Conservation (phyloP, 2,797 vertebrate species). For the Neopelma chrysocephalum region DNA sequence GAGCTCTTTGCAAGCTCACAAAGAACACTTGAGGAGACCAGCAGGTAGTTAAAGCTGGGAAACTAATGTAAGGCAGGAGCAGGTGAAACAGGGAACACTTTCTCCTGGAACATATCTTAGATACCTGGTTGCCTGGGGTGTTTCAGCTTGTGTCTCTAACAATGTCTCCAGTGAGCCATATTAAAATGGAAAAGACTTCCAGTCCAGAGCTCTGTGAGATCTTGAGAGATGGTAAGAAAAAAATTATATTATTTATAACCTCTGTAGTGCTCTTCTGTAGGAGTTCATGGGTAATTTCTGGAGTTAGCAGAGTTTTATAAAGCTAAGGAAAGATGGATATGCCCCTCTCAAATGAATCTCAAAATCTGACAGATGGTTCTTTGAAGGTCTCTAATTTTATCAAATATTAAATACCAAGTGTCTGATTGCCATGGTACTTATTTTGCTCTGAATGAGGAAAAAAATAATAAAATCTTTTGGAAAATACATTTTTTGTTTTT, state of each 20-base stretch:
- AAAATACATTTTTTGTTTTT: neutral
- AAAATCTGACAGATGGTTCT: neutral
- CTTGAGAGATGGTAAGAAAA: neutral
- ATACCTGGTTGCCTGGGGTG: neutral
- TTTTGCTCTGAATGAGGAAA: neutral
- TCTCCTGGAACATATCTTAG: neutral
- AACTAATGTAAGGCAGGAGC: neutral
- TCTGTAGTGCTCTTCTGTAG: neutral
- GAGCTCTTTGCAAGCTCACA: neutral
- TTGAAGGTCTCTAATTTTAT: neutral
- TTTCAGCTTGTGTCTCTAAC: neutral
- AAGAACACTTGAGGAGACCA: neutral
- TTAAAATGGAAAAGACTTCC: neutral
- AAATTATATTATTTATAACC: neutral
- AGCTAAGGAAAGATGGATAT: neutral
- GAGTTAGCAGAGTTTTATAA: neutral
- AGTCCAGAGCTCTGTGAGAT: neutral
- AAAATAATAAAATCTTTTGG: neutral
- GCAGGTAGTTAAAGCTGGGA: neutral
- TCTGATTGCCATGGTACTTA: neutral
- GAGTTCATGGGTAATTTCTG: neutral
- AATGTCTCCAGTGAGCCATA: neutral
- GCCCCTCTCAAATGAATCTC: neutral
- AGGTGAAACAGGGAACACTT: neutral
- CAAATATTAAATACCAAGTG: neutral